Base-by-base conservation (phyloP, 2,888 invertebrate species). In the Drosophila multiciliata region DNA sequence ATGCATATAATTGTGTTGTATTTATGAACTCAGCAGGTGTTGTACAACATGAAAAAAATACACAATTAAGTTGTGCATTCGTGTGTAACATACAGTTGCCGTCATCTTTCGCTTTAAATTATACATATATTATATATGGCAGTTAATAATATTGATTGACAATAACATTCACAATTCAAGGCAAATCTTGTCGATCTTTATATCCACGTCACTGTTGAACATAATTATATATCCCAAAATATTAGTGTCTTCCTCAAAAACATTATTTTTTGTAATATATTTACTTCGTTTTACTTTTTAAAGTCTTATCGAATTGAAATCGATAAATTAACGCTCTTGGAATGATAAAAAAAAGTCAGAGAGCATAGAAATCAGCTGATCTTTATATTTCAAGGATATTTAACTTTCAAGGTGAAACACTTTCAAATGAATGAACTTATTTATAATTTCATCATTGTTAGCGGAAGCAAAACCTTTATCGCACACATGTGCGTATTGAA, bases 331-430 rank as follows among this genome's bases (percentile, higher is more conserved):
- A 55, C 26, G 15, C 20, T 35, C 8, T 35, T 8, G 23, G 15
- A 23, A 45, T 26, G 4, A 55, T 55, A n/a, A 26, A 29, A 49
- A 29, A 45, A 45, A 12, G 20, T 29, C 29, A 29, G 5, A 29
- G 26, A 55, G 36, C 38, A 38, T 26, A 55, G n/a, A 55, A 26
- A 29, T 26, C 55, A 55, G 55, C 55, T 55, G 55, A 38, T 55
- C 55, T 55, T 55, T n/a, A 4, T 15, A 12, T 38, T 38, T n/a
- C 26, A 55, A 26, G 23, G 36, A n/a, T 54, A 4, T 45, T 15
- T 45, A 4, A 45, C 23, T 45, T 45, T 45, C 45, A 45, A 45
- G 23, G 45, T 45, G 20, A 45, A 45, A 8, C 23, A 45, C 8
- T 45, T 15, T 50, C 29, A 50, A 50, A 29, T 29, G 17, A 11